Base-by-base conservation (phyloP, 2,888 invertebrate species). In the Cenopis cana region DNA sequence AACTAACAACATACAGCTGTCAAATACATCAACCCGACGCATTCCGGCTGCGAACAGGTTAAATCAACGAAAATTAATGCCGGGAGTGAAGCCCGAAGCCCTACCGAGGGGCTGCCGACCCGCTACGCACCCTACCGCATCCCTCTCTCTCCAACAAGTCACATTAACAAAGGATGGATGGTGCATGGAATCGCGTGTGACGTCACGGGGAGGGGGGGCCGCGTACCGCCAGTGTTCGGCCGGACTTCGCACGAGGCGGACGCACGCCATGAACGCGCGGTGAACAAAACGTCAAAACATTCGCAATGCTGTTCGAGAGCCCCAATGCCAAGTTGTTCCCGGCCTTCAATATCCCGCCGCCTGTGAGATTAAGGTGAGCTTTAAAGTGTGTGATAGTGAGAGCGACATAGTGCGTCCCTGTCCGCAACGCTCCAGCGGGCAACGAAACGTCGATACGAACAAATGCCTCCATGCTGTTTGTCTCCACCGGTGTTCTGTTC, bases 231-330 rank as follows among this genome's bases (percentile, higher is more conserved):
- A 92, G 92, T 92, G 79, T 82, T 82, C 90, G 88, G 89, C 90
- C 87, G 86, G 86, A 85, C 84, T 89, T 86, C 82, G 81, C 76
- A 77, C 78, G 78, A 82, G 73, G 81, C 82, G 86, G 84, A 88
- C 88, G 79, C 88, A 89, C 80, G 68, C 89, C 86, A 90, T 85
- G 87, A 84, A 85, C 85, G 83, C 90, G 87, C 89, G 89, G 89
- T 90, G 87, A 88, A 84, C 81, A 82, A 84, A 85, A 85, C 84
- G 85, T 81, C 81, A 82, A 84, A 85, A 85, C 84, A 85, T 81
- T 84, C 89, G 89, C 89, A 88, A 96, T 96, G 96, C 93, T 96
- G 89, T 96, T 96, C 89, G 96, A 96, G 91, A 96, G 94, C 94
- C 95, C 95, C 85, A 94, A 95, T 85, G 95, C 96, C 89, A 94